Evolutionary conservation across 2,113 vertebrate species (phyloP), one percentile per base, ranked within the genome.

Genomic region (Ramphastos sulfuratus): DNA sequence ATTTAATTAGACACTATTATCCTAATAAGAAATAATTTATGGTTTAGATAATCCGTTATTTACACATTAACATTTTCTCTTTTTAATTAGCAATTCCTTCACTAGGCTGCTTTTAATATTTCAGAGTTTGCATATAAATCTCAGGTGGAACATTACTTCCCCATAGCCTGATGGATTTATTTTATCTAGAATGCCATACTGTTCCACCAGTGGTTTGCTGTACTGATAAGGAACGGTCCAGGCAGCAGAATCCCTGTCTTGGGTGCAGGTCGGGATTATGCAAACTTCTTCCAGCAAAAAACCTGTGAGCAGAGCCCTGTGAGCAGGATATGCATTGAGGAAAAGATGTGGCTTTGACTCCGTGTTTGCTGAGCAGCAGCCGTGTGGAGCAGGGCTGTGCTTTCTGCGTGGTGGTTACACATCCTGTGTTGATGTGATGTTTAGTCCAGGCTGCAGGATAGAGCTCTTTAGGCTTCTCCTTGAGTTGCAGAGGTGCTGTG

Each of bases 1-100:
- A 95, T 95, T 96, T 96, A 96, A 95, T 96, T 95, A 96, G 92
- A 95, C 76, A 50, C 71, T 56, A 83, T 96, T 96, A 93, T 83
- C 82, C 59, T 92, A 87, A 94, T 90, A 92, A 93, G 90, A 86
- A 93, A 92, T 85, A 96, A 87, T 94, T 87, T 80, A 76, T 61
- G 58, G 92, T 87, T 95, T 66, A 91, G 69, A 93, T 83, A 74
- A 76, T 95, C 60, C 77, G 39, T 90, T 91, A 77, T 95, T 80
- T 89, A 14, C 44, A 48, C 12, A 35, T 2, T 23, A 94, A 87
- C 15, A 4, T 91, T 92, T 94, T 85, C 93, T 86, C 61, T 58
- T 65, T 92, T 82, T 89, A 77, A 77, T 83, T 60, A 84, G 85
- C 72, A 46, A 82, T 59, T 52, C n/a, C 65, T 90, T 90, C 73